A percentile compares a stretch with the other conserved stretches of the same genome.
Evolutionary conservation across 2,888 invertebrate species (phyloP).

Genomic region (Pammene fasciana): DNA sequence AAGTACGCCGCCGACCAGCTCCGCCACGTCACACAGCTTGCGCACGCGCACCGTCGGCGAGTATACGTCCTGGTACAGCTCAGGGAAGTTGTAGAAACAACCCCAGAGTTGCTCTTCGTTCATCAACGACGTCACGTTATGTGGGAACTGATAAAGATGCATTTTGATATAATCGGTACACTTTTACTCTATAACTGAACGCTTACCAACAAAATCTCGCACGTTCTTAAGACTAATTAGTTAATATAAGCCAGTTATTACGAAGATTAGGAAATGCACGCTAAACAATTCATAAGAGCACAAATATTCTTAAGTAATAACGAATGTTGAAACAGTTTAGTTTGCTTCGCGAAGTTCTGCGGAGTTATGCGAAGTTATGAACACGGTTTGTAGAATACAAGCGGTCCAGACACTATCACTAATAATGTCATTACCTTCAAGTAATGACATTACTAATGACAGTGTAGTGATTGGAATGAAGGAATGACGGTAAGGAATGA

Average conservation of each 20-base stretch:
- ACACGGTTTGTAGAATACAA: not conserved
- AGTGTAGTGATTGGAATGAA: too few species aligned
- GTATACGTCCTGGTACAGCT: constrained; percentile 65
- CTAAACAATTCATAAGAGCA: constrained; percentile 43
- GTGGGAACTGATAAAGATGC: constrained; percentile 60
- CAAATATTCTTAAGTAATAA: constrained; percentile 46
- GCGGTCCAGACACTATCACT: too few species aligned
- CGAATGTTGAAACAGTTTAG: constrained; percentile 49
- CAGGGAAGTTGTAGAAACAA: constrained; percentile 73
- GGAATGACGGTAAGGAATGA: too few species aligned
- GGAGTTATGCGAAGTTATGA: constrained; percentile 40
- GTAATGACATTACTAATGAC: too few species aligned
- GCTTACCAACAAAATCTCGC: not conserved
- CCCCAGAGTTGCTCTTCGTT: constrained; percentile 75
- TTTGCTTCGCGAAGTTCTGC: constrained; percentile 41
- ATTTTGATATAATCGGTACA: not conserved
- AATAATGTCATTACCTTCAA: too few species aligned
- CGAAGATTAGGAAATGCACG: constrained; percentile 32
- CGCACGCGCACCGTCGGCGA: constrained; percentile 65
- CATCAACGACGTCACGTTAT: constrained; percentile 63
- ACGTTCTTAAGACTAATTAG: constrained; percentile 9
- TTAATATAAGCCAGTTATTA: constrained; percentile 13
- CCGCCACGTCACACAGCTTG: constrained; percentile 58
- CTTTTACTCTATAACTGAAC: not conserved
- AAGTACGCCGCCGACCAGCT: constrained; percentile 73